Base-by-base conservation (phyloP, 2,888 invertebrate genomes). In the Netelia virgata region DNA sequence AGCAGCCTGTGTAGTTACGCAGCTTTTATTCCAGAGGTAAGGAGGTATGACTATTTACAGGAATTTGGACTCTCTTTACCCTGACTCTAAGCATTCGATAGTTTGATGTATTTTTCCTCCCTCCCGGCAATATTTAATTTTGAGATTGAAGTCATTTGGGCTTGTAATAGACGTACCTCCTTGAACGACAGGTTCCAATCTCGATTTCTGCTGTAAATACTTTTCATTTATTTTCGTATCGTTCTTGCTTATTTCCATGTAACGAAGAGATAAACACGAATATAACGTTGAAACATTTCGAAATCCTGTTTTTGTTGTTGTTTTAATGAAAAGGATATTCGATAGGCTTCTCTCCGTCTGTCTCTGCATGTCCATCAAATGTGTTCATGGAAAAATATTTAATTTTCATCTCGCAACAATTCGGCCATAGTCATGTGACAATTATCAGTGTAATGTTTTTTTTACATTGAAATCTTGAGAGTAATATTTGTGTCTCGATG, bases 221-320 rank as follows among this genome's bases (percentile, higher is more conserved):
- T 72, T 8, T 36, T 36, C 5, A 63, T 57, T 57, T 70, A 18
- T 20, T 72, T 18, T 36, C 55, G 6, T 68, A 53, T 64, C 16
- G n/a, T 50, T 73, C 68, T 77, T 20, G 88, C 89, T 89, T 90
- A 88, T 90, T 91, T 90, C 88, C 89, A 91, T 90, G 90, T 88
- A 88, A 86, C 77, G 83, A 87, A 74, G 88, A 86, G 88, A 86
- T 90, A 88, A 89, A 88, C 86, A 87, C 84, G 28, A 85, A 75
- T 36, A 41, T 66, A 53, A 68, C 28, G 36, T 59, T 41, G 63
- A 73, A 83, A 73, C 10, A 1, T 81, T 64, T 69, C 23, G n/a
- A 70, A 57, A 47, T 28, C 41, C 3, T 1, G 72, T 55, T 66
- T 68, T 72, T 8, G 28, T 59, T 0, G 43, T 66, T n/a, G 5